Base-by-base conservation (phyloP, 2,797 vertebrate species). In the Bufotes viridis region DNA sequence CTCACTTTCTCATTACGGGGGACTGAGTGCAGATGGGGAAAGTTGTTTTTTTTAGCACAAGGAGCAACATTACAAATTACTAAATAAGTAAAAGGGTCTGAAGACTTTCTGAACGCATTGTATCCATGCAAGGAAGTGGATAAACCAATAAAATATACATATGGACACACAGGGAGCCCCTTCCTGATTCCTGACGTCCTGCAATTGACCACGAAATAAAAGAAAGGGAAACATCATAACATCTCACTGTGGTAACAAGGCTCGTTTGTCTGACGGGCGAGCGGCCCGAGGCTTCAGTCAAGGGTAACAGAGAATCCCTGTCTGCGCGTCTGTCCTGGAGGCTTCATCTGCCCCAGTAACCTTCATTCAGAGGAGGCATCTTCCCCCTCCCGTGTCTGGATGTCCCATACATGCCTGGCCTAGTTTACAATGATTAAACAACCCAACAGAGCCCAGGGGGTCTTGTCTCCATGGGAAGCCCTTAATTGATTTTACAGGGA, bases 301-400 rank as follows among this genome's bases (percentile, higher is more conserved):
- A 89, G 84, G 88, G 88, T 89, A 89, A 89, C 88, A 89, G 88
- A 89, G 88, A 78, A n/a, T 15, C 61, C 72, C 81, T 89, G 88
- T 86, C 80, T 86, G 63, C 29, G 70, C 29, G 72, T 58, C 24
- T 78, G 74, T 81, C 88, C 88, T 86, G 0, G 42, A 86, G 84
- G 79, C 69, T 63, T 60, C 53, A 70, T 79, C 74, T 89, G 87
- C 78, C 83, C 88, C 80, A 89, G 60, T 89, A 86, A 86, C 88
- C 84, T 86, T 24, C 83, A 88, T 88, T 24, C 13, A 78, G 24
- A 42, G 42, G 83, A 76, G 10, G 4, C 70, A 3, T 24, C 67
- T 20, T 6, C 55, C 58, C 58, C 79, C 51, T 10, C 81, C 51
- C 26, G 20, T 86, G 88, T 78, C 88, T 86, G 79, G 42, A 72